phyloP scores from a whole-genome alignment of 2,113 vertebrate genomes.

The Nicator chloris region DNA sequence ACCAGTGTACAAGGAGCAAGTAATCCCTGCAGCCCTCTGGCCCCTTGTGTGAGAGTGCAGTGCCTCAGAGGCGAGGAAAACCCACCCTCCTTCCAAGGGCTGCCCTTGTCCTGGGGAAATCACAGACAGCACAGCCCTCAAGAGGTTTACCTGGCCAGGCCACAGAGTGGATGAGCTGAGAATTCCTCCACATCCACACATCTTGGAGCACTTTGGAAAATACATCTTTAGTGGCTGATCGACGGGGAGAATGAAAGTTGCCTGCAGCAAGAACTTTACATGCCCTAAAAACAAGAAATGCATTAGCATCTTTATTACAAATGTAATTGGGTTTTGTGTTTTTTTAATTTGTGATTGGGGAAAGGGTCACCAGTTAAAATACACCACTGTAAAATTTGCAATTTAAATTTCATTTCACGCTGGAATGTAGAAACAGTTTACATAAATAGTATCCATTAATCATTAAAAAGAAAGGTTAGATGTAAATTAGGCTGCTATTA shows the following conservation, averaged over 20 bases:
- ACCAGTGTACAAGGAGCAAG: neutral
- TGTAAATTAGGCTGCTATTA: constrained; percentile 71
- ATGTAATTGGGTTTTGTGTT: constrained; percentile 72
- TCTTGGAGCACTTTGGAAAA: neutral
- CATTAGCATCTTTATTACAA: constrained; percentile 83
- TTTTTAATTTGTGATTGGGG: constrained; percentile 72
- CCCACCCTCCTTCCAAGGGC: neutral
- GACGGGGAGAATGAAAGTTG: constrained; percentile 33
- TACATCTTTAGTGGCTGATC: neutral
- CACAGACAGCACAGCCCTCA: neutral
- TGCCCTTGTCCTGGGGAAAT: neutral
- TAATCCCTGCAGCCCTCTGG: neutral
- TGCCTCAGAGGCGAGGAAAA: neutral
- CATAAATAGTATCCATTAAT: constrained; percentile 80
- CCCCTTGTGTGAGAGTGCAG: neutral
- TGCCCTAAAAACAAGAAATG: constrained; percentile 69
- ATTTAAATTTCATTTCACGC: constrained; percentile 82
- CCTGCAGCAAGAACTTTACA: constrained; percentile 22
- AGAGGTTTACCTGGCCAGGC: neutral
- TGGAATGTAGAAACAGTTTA: constrained; percentile 74
- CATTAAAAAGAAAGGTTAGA: constrained; percentile 79
- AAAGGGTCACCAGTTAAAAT: constrained; percentile 76
- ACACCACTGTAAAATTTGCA: constrained; percentile 77
- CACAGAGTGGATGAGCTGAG: neutral
- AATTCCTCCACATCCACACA: neutral